Percentiles rank a stretch among this genome's conserved stretches.
Evolutionary conservation across 2,113 vertebrate species (phyloP).

Genomic region (Zeus faber): DNA sequence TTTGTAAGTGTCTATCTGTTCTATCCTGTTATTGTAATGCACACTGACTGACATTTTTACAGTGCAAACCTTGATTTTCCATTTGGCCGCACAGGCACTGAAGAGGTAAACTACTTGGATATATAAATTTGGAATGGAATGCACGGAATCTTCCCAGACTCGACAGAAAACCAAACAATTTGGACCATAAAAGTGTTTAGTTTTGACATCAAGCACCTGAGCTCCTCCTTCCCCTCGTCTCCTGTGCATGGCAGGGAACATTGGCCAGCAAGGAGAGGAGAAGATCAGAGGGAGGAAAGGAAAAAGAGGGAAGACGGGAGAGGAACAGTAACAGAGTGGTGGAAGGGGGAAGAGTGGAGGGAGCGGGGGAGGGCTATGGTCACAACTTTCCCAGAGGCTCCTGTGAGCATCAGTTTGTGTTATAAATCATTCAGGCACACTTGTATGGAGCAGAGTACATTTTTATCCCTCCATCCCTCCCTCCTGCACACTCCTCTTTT

Average conservation of each 20-base stretch:
- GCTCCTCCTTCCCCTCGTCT: not conserved
- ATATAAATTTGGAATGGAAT: no score
- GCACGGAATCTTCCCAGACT: no score
- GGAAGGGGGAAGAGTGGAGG: slow-evolving; percentile 11
- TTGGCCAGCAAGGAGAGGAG: not conserved
- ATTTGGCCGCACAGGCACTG: no score
- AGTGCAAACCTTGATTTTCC: no score
- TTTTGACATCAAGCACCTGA: no score
- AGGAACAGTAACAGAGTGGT: slow-evolving; percentile 5
- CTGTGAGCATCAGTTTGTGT: slow-evolving; percentile 62
- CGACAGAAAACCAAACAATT: no score
- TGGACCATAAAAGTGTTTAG: no score
- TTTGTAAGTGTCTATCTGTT: no score
- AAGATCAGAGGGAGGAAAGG: not conserved
- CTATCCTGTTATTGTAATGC: no score
- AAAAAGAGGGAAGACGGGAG: not conserved
- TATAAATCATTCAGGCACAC: slow-evolving; percentile 72
- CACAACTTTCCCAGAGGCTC: slow-evolving; percentile 63
- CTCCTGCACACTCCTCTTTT: slow-evolving; percentile 42
- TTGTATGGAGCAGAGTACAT: slow-evolving; percentile 60
- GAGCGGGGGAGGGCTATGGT: slow-evolving; percentile 28
- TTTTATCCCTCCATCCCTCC: slow-evolving; percentile 48
- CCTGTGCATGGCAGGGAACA: not conserved
- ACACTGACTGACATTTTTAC: no score
- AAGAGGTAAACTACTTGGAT: no score